These are phyloP conservation scores for Mormyrops attenuatus DNA, from an alignment of 2,797 vertebrate genomes.

Conservation along the genomic window DNA sequence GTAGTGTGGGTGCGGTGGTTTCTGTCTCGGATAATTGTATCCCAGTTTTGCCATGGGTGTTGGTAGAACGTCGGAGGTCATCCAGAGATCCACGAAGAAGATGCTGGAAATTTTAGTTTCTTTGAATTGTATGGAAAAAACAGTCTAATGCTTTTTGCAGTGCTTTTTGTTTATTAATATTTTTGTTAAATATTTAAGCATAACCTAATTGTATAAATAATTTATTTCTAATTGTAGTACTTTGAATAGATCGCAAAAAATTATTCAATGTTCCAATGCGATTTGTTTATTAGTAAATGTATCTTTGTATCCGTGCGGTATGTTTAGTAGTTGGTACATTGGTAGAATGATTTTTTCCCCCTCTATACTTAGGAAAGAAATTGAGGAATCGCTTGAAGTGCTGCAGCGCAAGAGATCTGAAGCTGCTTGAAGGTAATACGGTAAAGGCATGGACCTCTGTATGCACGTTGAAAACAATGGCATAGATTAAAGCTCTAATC, in stretches of 20 bases:
- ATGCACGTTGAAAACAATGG: neutral
- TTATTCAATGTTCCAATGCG: neutral
- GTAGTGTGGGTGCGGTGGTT: neutral
- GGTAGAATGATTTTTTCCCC: neutral
- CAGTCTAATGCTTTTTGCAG: neutral
- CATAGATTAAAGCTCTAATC: neutral
- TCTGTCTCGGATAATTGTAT: neutral
- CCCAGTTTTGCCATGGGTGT: neutral
- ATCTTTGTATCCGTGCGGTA: neutral
- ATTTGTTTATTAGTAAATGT: neutral
- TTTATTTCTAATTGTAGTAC: neutral
- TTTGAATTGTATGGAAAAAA: neutral
- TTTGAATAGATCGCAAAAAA: neutral
- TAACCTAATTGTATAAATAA: neutral
- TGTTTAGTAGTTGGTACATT: neutral
- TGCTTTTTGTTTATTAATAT: neutral
- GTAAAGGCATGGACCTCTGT: neutral
- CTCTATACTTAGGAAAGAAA: neutral
- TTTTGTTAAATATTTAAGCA: neutral
- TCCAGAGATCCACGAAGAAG: neutral
- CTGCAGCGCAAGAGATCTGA: neutral
- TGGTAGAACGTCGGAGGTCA: neutral
- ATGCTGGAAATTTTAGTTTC: neutral
- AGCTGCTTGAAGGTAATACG: conserved; percentile 9
- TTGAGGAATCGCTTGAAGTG: neutral